A percentile compares a stretch with the other conserved stretches of the same genome.
These are phyloP conservation scores for Leptonema lineaticorne DNA, from an alignment of 1,140 invertebrate species.

Conservation along the genomic window DNA sequence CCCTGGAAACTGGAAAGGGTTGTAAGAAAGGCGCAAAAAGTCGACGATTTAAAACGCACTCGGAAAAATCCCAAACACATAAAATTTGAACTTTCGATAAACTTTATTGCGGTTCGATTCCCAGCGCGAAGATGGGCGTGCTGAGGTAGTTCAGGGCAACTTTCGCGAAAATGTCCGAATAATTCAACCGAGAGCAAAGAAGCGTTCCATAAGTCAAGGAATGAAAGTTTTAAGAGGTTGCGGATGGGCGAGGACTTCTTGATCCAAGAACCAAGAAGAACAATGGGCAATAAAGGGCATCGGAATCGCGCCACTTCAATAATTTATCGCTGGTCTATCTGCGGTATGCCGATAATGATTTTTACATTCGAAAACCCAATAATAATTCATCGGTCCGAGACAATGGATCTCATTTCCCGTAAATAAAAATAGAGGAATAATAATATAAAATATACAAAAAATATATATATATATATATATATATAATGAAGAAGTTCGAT, in stretches of 20 bases:
- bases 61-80: too few relatives aligned
- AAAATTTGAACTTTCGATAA: too few relatives aligned
- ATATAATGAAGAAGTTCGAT: too few relatives aligned
- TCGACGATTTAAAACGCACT: too few relatives aligned
- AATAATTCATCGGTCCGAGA: constrained; percentile 22
- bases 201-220: constrained; percentile 14
- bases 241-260: constrained; percentile 16
- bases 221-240: constrained; percentile 15
- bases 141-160: too few relatives aligned
- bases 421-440: too few relatives aligned
- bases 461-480: too few relatives aligned
- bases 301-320: constrained; percentile 4
- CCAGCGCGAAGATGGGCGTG: too few relatives aligned
- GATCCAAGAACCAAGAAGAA: neutral
- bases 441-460: too few relatives aligned
- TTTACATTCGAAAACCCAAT: constrained; percentile 4
- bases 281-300: constrained; percentile 31
- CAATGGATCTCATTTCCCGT: neutral
- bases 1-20: too few relatives aligned
- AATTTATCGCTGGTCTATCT: constrained; percentile 14
- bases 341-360: constrained; percentile 24
- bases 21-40: too few relatives aligned
- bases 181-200: neutral
- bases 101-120: too few relatives aligned
- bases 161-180: neutral